These are phyloP conservation scores for Labeo catla DNA, from an alignment of 2,113 vertebrate genomes.

Conservation along the genomic window DNA sequence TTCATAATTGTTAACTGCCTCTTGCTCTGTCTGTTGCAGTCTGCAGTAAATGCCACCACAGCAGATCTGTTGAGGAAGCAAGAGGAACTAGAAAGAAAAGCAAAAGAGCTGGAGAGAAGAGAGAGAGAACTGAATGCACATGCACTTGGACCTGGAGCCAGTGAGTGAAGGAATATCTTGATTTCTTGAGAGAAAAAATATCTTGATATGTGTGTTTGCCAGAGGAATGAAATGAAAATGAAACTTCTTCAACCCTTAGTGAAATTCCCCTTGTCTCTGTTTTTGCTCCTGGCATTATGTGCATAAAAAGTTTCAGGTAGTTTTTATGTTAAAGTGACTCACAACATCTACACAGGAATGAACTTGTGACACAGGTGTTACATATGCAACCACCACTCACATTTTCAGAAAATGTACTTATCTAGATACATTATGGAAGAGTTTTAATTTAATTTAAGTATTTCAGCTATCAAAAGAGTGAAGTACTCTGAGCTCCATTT, in stretches of 20 bases:
- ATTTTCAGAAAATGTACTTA: neutral
- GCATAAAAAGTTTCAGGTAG: neutral
- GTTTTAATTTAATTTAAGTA: neutral
- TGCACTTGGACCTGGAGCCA: slow-evolving; percentile 75
- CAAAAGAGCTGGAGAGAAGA: slow-evolving; percentile 88
- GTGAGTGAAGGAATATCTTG: slow-evolving; percentile 69
- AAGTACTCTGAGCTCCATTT: neutral
- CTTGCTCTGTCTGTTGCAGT: slow-evolving; percentile 44
- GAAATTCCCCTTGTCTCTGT: neutral
- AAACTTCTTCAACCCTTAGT: neutral
- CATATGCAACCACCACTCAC: neutral
- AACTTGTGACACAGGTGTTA: neutral
- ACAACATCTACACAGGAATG: neutral
- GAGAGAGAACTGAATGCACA: slow-evolving; percentile 88
- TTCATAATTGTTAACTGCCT: neutral
- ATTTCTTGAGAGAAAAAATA: neutral
- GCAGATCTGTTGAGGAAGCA: slow-evolving; percentile 89
- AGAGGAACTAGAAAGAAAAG: slow-evolving; percentile 93
- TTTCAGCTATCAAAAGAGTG: neutral
- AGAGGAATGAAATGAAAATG: neutral
- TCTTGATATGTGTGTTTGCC: neutral
- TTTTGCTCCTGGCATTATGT: neutral
- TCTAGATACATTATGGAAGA: neutral
- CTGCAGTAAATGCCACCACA: slow-evolving; percentile 78
- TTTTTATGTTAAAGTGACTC: neutral